Evolutionary conservation across 2,797 vertebrate species (phyloP).

Genomic region (Echeneis naucrates): DNA sequence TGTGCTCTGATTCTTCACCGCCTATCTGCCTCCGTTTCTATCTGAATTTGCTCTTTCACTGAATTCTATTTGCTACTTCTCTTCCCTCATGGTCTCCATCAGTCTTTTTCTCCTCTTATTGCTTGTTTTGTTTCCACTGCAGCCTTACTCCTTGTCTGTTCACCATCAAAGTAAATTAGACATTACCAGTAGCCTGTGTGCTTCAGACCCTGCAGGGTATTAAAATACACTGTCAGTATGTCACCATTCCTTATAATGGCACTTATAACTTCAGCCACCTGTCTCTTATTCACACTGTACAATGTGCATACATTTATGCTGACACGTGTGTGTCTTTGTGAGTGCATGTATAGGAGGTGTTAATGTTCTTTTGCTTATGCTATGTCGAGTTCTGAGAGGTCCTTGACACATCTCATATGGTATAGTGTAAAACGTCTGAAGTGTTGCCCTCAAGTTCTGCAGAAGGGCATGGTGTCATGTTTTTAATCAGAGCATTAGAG

Average conservation of each 20-base stretch:
- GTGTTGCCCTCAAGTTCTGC: constrained; percentile 8
- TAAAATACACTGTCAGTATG: constrained; percentile 46
- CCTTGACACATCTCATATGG: constrained; percentile 40
- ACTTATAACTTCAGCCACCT: constrained; percentile 38
- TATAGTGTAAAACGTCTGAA: constrained; percentile 42
- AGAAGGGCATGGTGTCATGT: not conserved
- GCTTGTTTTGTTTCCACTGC: constrained; percentile 22
- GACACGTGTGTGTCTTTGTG: constrained; percentile 10
- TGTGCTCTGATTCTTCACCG: constrained; percentile 12
- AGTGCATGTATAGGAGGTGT: constrained; percentile 43
- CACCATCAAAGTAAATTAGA: constrained; percentile 46
- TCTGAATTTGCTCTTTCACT: constrained; percentile 20
- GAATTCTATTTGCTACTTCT: constrained; percentile 9
- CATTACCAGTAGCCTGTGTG: constrained; percentile 43
- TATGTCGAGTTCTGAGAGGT: constrained; percentile 36
- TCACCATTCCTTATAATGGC: constrained; percentile 8
- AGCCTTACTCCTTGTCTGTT: constrained; percentile 16
- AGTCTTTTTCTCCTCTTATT: constrained; percentile 27
- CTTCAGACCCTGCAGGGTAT: constrained; percentile 33
- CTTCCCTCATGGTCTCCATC: constrained; percentile 14
- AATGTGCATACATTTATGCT: constrained; percentile 6
- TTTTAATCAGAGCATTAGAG: constrained; percentile 13
- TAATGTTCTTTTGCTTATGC: constrained; percentile 59
- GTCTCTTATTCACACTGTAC: constrained; percentile 16
- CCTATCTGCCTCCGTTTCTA: constrained; percentile 19